Conservation (phyloP, 2,113 vertebrate genomes). For the Rhea americana region DNA sequence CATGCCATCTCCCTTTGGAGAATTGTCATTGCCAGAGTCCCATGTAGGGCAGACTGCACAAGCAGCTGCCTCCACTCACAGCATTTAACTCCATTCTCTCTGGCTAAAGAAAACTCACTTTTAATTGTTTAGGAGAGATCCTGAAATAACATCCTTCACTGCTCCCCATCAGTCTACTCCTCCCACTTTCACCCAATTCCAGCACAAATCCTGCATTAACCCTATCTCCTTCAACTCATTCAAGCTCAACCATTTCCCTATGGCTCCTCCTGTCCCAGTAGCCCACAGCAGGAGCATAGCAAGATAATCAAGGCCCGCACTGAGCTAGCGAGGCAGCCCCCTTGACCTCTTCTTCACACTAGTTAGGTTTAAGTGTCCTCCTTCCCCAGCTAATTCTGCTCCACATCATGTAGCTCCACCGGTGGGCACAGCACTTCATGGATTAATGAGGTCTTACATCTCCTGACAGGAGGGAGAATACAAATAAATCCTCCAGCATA, state of each 20-base stretch:
- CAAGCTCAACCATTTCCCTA: not conserved
- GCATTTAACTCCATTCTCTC: not conserved
- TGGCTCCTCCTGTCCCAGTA: not conserved
- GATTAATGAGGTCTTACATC: not conserved
- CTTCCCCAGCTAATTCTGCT: not conserved
- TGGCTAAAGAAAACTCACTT: not conserved
- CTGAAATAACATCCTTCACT: not conserved
- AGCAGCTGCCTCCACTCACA: not conserved
- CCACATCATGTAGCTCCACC: rapidly evolving
- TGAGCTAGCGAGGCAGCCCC: not conserved
- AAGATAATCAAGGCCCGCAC: rapidly evolving
- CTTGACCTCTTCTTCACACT: not conserved
- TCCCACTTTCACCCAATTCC: not conserved
- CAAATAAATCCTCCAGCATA: not conserved
- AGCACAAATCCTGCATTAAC: not conserved
- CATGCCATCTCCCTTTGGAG: slow-evolving; percentile 49
- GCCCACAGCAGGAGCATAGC: not conserved
- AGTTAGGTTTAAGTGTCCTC: not conserved
- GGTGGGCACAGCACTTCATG: rapidly evolving
- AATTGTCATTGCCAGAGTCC: slow-evolving; percentile 25
- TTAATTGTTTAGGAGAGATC: not conserved
- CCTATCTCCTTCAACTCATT: not conserved
- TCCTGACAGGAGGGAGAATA: not conserved
- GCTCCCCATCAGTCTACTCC: rapidly evolving
- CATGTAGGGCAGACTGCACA: slow-evolving; percentile 35